Percentiles rank a stretch among this genome's conserved stretches.
Evolutionary conservation across 53 echinoderm and acorn worm genomes (phyloP).

Genomic region (Holothuria scabra): DNA sequence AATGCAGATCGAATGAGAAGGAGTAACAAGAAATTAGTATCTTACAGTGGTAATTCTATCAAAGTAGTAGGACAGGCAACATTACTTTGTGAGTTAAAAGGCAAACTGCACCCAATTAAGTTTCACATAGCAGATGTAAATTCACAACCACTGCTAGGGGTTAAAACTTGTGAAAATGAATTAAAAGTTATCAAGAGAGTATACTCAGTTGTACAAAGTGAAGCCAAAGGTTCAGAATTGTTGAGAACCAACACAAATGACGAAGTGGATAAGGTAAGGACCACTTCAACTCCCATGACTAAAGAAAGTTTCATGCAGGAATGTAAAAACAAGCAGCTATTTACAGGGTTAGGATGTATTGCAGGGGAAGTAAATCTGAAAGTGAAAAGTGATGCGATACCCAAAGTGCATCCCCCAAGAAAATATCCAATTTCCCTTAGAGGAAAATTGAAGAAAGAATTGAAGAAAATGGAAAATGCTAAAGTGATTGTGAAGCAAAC

Average conservation of each 20-base stretch:
- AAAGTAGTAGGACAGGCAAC: neutral
- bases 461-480: slow-evolving; percentile 30
- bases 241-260: too few species aligned
- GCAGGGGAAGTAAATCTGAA: slow-evolving; percentile 38
- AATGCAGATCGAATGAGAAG: slow-evolving; percentile 3
- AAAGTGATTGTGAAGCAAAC: slow-evolving; percentile 29
- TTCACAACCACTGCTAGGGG: slow-evolving; percentile 26
- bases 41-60: slow-evolving; percentile 1
- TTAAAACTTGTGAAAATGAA: slow-evolving; percentile 14
- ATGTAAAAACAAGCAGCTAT: slow-evolving; percentile 2
- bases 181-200: slow-evolving; percentile 28
- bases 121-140: slow-evolving; percentile 24
- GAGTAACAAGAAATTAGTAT: slow-evolving; percentile 30
- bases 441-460: slow-evolving; percentile 27
- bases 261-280: too few species aligned
- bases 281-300: neutral
- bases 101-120: neutral
- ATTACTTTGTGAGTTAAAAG: slow-evolving; percentile 24
- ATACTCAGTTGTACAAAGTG: slow-evolving; percentile 11
- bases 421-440: slow-evolving; percentile 43
- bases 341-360: slow-evolving; percentile 50
- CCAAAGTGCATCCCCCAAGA: slow-evolving; percentile 36
- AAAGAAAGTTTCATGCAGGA: slow-evolving; percentile 1
- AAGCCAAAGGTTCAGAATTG: slow-evolving; percentile 3
- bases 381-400: slow-evolving; percentile 19